A percentile compares a stretch with the other conserved stretches of the same genome.
Conservation (phyloP, 2,888 invertebrate species). For the Cerastis rubricosa region DNA sequence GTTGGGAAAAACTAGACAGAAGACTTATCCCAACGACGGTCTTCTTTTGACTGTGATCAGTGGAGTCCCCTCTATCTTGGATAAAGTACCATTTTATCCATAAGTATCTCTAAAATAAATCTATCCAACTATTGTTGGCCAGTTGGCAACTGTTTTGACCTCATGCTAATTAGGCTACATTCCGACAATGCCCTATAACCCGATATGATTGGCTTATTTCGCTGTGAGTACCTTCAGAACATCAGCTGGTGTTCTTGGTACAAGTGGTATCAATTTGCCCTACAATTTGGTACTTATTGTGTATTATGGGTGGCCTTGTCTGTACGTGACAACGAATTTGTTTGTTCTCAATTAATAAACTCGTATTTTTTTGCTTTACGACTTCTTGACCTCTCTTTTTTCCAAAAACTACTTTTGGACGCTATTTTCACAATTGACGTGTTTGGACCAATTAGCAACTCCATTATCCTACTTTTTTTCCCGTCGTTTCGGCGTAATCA, state of each 20-base stretch:
- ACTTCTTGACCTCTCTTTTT: neutral
- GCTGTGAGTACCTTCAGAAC: constrained; percentile 29
- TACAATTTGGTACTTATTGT: constrained; percentile 30
- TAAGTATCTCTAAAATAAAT: neutral
- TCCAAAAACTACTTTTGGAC: too few species aligned
- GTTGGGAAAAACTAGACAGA: too few species aligned
- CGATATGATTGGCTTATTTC: constrained; percentile 42
- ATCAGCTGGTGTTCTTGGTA: constrained; percentile 13
- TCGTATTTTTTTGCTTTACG: neutral
- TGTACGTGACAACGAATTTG: neutral
- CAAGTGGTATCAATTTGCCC: constrained; percentile 31
- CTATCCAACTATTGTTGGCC: neutral
- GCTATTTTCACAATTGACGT: neutral
- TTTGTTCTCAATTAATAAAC: neutral
- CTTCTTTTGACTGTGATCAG: neutral
- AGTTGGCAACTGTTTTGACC: constrained; percentile 24
- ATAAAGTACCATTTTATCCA: neutral
- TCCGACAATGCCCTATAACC: constrained; percentile 26
- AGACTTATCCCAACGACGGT: neutral
- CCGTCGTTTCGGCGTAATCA: too few species aligned
- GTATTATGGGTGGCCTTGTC: constrained; percentile 16
- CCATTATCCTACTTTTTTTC: neutral
- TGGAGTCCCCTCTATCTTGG: neutral
- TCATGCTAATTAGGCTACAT: constrained; percentile 25
- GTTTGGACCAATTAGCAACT: neutral